These are phyloP conservation scores for Chorisops tibialis DNA, from an alignment of 2,888 invertebrate genomes.

Conservation along the genomic window DNA sequence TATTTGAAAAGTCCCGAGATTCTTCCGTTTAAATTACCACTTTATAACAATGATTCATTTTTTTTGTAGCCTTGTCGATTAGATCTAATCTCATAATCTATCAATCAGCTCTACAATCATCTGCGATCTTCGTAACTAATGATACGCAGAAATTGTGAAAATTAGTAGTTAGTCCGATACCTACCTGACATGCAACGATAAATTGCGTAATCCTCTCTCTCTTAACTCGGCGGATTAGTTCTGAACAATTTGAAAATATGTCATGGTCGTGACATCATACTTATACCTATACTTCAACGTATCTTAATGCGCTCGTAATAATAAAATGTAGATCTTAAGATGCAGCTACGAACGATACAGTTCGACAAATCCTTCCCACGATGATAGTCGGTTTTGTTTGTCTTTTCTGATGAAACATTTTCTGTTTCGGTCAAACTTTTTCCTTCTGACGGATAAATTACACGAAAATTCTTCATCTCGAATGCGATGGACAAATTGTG, in stretches of 20 bases:
- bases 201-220: neutral
- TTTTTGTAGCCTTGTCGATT: neutral
- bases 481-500: neutral
- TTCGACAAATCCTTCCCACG: neutral
- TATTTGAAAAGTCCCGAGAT: too few relatives aligned
- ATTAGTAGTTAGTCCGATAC: neutral
- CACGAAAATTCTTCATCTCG: neutral
- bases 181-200: neutral
- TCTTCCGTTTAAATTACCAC: too few relatives aligned
- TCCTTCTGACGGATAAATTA: too few relatives aligned
- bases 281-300: too few relatives aligned
- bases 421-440: too few relatives aligned
- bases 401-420: too few relatives aligned
- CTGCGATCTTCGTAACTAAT: neutral
- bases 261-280: neutral
- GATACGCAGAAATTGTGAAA: constrained; percentile 1
- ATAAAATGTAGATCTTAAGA: neutral
- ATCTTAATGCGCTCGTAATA: too few relatives aligned
- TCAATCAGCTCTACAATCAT: neutral
- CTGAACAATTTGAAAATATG: neutral
- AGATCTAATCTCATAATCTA: neutral
- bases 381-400: too few relatives aligned
- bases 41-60: neutral
- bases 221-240: neutral
- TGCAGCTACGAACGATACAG: too few relatives aligned